Base-by-base conservation (phyloP, 64 coral and sea anemone species). In the Anthopleura sola region DNA sequence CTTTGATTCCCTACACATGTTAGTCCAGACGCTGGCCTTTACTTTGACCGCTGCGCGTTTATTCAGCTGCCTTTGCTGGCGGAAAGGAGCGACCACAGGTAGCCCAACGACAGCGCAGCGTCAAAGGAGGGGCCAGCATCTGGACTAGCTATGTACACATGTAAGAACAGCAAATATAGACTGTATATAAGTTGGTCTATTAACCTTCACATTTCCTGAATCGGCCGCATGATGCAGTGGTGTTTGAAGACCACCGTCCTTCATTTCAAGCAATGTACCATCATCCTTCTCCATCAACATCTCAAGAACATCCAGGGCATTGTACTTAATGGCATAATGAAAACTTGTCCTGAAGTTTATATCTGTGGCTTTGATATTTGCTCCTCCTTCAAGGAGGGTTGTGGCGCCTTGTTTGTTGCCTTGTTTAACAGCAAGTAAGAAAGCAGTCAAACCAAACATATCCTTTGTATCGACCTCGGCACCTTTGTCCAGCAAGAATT, bases 401-500 rank as follows among this genome's bases (percentile, higher is more conserved):
- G 82, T 4, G 17, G 82, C 82, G 14, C 51, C 82, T 54, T 83
- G 46, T 36, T 6, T 83, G 6, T 34, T 83, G 82, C 47, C 47
- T 34, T 83, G 32, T 28, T 83, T 83, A 0, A 83, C 49, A 3
- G 82, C n/a, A 18, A 57, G 34, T 58, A 83, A 29, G 2, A 83
- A 83, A 16, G 82, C 49, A 9, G 84, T 91, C 55, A 69, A 79
- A 18, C 77, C 33, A 21, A 60, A 19, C 1, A 69, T 79, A 71
- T 91, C 78, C 18, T 3, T 32, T 16, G 83, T 37, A 17, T 48
- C 48, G 17, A 86, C 69, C 2, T 85, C 47, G 46, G 89, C 89
- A 34, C 89, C 89, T 55, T 91, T 78, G n/a, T 85, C 83, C 32
- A 91, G 48, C 3, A 91, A 32, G 39, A 86, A 86, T n/a, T 85